Conservation (phyloP, 2,888 invertebrate species). For the Anthoptus insignis region DNA sequence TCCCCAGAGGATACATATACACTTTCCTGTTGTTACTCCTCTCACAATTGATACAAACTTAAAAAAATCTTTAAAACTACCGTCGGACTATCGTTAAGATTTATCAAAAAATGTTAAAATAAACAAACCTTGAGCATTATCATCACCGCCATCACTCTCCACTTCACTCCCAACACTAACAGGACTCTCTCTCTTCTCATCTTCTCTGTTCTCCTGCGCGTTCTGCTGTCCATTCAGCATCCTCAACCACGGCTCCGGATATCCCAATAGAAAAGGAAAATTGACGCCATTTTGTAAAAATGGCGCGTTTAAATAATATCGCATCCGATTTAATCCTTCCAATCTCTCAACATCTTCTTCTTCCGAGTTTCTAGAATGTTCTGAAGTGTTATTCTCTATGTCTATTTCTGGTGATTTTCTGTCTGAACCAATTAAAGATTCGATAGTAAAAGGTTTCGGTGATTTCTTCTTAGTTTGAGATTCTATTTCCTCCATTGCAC, state of each 20-base stretch:
- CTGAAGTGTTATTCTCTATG: constrained; percentile 77
- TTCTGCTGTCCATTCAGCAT: constrained; percentile 66
- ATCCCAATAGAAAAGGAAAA: constrained; percentile 79
- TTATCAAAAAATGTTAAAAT: too few species aligned
- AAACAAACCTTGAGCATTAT: constrained; percentile 74
- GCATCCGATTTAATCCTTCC: constrained; percentile 74
- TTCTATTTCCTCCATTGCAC: constrained; percentile 72
- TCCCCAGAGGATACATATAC: too few species aligned
- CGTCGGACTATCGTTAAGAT: neutral
- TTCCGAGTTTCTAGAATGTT: constrained; percentile 75
- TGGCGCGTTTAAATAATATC: constrained; percentile 78
- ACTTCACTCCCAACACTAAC: constrained; percentile 80
- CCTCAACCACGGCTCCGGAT: constrained; percentile 80
- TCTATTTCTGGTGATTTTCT: constrained; percentile 82
- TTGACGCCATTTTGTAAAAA: constrained; percentile 77
- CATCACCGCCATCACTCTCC: constrained; percentile 78
- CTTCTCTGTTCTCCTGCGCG: constrained; percentile 63
- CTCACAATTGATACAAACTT: too few species aligned
- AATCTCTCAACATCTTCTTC: constrained; percentile 72
- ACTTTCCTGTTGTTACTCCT: too few species aligned
- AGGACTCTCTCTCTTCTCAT: constrained; percentile 78
- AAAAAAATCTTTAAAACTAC: too few species aligned
- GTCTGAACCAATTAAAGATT: constrained; percentile 84
- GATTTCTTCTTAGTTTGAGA: constrained; percentile 74
- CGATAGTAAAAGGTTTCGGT: constrained; percentile 88